Percentiles rank a stretch among this genome's conserved stretches.
These are phyloP conservation scores for Apis cerana DNA, from an alignment of 1,140 invertebrate species.

Conservation along the genomic window DNA sequence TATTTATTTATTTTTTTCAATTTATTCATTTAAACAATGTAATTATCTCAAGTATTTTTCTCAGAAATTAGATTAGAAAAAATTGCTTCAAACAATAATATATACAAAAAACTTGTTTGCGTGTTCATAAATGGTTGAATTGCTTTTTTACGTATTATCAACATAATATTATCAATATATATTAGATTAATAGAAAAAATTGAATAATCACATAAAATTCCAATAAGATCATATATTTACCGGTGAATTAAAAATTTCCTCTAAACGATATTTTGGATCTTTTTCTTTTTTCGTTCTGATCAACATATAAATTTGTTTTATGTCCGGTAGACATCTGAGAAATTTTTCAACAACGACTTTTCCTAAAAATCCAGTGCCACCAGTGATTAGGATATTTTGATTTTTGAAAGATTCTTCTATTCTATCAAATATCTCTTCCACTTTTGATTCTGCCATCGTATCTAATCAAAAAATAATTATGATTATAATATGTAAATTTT, in stretches of 20 bases:
- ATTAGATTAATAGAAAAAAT: too few relatives aligned
- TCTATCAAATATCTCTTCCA: conserved; percentile 74
- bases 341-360: conserved; percentile 89
- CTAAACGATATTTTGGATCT: conserved; percentile 85
- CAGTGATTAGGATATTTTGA: conserved; percentile 82
- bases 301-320: conserved; percentile 89
- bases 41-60: too few relatives aligned
- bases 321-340: conserved; percentile 84
- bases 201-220: not conserved
- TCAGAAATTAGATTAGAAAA: not conserved
- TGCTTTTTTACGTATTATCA: conserved; percentile 4
- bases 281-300: conserved; percentile 91
- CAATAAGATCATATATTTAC: conserved; percentile 77
- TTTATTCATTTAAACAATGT: too few relatives aligned
- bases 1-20: too few relatives aligned
- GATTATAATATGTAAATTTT: not conserved
- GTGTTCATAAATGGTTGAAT: not conserved
- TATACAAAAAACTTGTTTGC: not conserved
- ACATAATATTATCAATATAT: not conserved
- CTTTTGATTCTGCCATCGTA: conserved; percentile 55
- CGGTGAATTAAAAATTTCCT: conserved; percentile 86
- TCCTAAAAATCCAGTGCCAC: conserved; percentile 87
- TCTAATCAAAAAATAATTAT: not conserved
- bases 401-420: conserved; percentile 75
- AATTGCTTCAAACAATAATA: not conserved